Evolutionary conservation across 2,888 invertebrate species (phyloP), one percentile per base, ranked within the genome.

Genomic region (Dryocosmus kuriphilus): DNA sequence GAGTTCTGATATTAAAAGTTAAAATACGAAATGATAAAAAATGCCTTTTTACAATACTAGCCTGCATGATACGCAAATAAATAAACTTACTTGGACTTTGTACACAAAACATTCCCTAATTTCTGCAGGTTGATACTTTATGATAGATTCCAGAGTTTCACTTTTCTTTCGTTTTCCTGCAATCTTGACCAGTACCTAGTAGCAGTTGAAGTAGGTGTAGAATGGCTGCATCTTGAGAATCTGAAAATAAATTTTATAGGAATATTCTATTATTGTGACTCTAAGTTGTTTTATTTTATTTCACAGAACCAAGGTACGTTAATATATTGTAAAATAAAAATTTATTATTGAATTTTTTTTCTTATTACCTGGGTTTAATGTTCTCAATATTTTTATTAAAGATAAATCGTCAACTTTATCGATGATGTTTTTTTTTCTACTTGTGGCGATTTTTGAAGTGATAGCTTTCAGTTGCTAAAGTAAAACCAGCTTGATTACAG

Each of bases 251-350:
- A 55, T 55, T n/a, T 55, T 8, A 22, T 1, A 22, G n/a, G 22
- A 55, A 22, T 22, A 55, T 27, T 61, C 62, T 62, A 16, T 11
- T 22, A 38, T 35, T 38, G 24, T 38, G 6, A 35, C 11, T 22
- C 11, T 22, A 41, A 22, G 11, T 24, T 65, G 22, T 24, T 22
- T 55, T 55, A 55, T 55, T 55, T 35, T 38, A 65, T 55, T 55
- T 55, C 19, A 5, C 76, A 74, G 67, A 74, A 62, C 67, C n/a
- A n/a, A 74, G 22, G 8, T 61, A 61, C 60, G 74, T 51, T 67
- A 79, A 74, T 16, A 76, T 22, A 79, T 60, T 11, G 67, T 74
- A 32, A 79, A 77, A 27, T 76, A 62, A 30, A 75, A 71, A 62
- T 79, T 77, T 74, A 71, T 71, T 7, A 3, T 55, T 8, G 0